phyloP scores from a whole-genome alignment of 2,113 vertebrate genomes.

The Xiphophorus maculatus region DNA sequence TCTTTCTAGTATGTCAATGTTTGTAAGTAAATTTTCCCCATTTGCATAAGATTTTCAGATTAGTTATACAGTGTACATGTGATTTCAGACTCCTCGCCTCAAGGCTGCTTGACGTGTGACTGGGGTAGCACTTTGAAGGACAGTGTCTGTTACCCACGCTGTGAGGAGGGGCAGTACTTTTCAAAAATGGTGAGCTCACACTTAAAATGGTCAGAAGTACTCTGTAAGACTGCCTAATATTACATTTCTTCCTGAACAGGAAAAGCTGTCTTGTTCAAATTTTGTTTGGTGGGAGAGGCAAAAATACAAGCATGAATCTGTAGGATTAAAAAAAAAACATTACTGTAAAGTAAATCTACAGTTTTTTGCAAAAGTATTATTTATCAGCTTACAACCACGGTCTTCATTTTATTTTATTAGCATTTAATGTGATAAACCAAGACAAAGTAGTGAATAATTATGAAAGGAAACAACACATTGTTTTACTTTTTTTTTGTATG shows the following conservation, averaged over 20 bases:
- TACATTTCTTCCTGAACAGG: not conserved
- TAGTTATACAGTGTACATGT: accelerated
- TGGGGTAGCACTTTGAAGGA: constrained; percentile 71
- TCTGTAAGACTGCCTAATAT: not conserved
- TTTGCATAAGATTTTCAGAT: not conserved
- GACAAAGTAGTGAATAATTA: too few relatives aligned
- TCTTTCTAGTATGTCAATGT: constrained; percentile 9
- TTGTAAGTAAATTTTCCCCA: not conserved
- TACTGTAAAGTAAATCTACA: too few relatives aligned
- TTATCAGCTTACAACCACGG: too few relatives aligned
- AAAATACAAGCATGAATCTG: not conserved
- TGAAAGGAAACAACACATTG: too few relatives aligned
- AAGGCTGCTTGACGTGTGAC: constrained; percentile 77
- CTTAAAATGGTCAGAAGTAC: not conserved
- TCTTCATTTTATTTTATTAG: too few relatives aligned
- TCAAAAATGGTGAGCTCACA: constrained; percentile 64
- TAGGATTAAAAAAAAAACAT: not conserved
- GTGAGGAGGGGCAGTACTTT: constrained; percentile 77
- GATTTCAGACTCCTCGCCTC: constrained; percentile 72
- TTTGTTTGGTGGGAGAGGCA: not conserved
- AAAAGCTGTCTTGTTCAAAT: not conserved
- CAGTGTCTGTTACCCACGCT: constrained; percentile 75
- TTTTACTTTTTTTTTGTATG: too few relatives aligned
- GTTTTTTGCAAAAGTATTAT: not conserved
- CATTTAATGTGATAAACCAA: too few relatives aligned